phyloP scores from a whole-genome alignment of 1,140 invertebrate species.

The Ceratoteleas bidentatus region DNA sequence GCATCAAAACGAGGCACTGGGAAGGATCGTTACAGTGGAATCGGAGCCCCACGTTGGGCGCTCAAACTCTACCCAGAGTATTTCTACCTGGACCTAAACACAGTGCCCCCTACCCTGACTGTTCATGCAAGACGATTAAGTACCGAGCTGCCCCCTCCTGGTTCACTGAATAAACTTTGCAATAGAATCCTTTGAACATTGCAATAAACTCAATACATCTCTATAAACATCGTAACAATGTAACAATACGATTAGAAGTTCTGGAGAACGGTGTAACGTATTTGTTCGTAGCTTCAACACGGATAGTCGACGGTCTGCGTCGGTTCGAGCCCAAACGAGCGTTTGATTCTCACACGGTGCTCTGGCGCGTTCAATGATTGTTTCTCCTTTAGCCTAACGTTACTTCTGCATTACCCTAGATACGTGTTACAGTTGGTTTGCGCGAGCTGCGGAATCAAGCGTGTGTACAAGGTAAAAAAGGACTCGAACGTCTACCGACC shows the following conservation, averaged over 20 bases:
- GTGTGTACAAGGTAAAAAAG: conserved; percentile 12
- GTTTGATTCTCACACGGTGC: conserved; percentile 31
- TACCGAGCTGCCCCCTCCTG: background rate
- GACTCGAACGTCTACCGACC: conserved; percentile 3
- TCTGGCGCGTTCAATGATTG: conserved; percentile 50
- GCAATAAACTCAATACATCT: conserved; percentile 34
- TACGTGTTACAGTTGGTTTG: conserved; percentile 26
- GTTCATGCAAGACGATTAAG: conserved; percentile 12
- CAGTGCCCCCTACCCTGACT: too few relatives aligned
- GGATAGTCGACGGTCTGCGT: conserved; percentile 22
- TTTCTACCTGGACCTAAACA: too few relatives aligned
- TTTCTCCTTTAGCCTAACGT: conserved; percentile 45
- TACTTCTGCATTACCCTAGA: conserved; percentile 18
- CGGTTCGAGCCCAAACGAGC: conserved; percentile 11
- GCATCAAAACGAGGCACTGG: too few relatives aligned
- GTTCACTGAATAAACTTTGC: conserved; percentile 35
- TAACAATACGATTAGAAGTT: conserved; percentile 44
- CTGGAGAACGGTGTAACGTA: conserved; percentile 38
- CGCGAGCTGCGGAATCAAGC: conserved; percentile 15
- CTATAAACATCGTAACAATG: conserved; percentile 53
- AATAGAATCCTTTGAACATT: conserved; percentile 32
- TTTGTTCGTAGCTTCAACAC: conserved; percentile 33
- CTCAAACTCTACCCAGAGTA: too few relatives aligned
- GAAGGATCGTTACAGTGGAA: too few relatives aligned
- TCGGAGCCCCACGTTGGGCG: too few relatives aligned